Evolutionary conservation across 1,140 invertebrate genomes (phyloP).

Genomic region (Aplysia californica): DNA sequence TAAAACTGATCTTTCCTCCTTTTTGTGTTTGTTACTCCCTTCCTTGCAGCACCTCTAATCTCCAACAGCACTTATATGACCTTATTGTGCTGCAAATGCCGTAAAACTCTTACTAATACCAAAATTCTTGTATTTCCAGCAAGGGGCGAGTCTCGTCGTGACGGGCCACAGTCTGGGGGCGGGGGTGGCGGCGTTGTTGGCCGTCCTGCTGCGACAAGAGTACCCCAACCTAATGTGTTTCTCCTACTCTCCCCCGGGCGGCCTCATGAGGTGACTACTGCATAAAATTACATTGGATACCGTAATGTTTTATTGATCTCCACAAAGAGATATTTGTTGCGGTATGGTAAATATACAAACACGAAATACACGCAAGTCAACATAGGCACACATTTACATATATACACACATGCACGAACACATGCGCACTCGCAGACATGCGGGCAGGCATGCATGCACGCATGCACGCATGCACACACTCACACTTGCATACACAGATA

Average conservation of each 20-base stretch:
- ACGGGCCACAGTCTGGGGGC: conserved; percentile 92
- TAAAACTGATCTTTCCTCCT: too few species aligned
- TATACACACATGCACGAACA: neutral
- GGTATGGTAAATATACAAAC: neutral
- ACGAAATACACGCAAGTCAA: neutral
- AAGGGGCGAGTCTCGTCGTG: conserved; percentile 80
- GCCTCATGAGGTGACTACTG: conserved; percentile 74
- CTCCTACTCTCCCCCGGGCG: conserved; percentile 89
- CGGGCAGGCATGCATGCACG: neutral
- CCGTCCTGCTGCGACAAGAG: conserved; percentile 81
- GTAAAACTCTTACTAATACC: too few species aligned
- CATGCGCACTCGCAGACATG: neutral
- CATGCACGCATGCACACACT: neutral
- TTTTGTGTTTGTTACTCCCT: too few species aligned
- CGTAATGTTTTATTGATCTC: too few species aligned
- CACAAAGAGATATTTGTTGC: too few species aligned
- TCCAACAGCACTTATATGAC: too few species aligned
- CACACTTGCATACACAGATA: neutral
- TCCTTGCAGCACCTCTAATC: too few species aligned
- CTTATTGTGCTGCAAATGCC: too few species aligned
- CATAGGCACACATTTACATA: too few species aligned
- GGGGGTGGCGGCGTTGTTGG: conserved; percentile 90
- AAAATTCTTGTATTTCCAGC: conserved; percentile 52
- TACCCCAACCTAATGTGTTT: conserved; percentile 85
- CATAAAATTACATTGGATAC: neutral